Conservation (phyloP, 2,797 vertebrate genomes). For the Alauda arvensis region DNA sequence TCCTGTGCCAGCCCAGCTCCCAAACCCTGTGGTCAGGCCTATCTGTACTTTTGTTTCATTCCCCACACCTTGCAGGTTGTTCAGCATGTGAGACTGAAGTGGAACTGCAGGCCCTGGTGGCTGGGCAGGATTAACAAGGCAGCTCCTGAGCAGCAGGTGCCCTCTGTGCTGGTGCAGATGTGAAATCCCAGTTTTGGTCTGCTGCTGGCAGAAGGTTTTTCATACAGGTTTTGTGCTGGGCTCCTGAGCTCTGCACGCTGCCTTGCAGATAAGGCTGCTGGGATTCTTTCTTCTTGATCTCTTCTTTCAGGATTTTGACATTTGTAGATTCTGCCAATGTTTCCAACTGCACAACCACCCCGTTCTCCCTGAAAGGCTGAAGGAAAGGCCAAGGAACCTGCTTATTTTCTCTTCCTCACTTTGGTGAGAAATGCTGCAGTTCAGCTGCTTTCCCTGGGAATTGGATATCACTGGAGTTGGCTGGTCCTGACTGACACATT, state of each 20-base stretch:
- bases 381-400: not conserved
- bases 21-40: not conserved
- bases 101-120: not conserved
- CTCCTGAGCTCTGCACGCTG: not conserved
- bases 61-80: not conserved
- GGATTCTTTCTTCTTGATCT: not conserved
- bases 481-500: not conserved
- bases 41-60: not conserved
- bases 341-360: not conserved
- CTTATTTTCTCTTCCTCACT: not conserved
- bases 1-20: not conserved
- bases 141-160: slow-evolving; percentile 13
- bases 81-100: not conserved
- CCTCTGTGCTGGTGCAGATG: slow-evolving; percentile 17
- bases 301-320: not conserved
- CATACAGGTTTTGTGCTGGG: not conserved
- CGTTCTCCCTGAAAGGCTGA: not conserved
- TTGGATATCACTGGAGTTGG: not conserved
- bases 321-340: not conserved
- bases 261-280: not conserved
- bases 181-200: not conserved
- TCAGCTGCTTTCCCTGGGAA: not conserved
- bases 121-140: not conserved
- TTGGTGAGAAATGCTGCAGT: not conserved
- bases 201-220: not conserved